Conservation (phyloP, 2,888 invertebrate species). For the Caenorhabditis sp. region DNA sequence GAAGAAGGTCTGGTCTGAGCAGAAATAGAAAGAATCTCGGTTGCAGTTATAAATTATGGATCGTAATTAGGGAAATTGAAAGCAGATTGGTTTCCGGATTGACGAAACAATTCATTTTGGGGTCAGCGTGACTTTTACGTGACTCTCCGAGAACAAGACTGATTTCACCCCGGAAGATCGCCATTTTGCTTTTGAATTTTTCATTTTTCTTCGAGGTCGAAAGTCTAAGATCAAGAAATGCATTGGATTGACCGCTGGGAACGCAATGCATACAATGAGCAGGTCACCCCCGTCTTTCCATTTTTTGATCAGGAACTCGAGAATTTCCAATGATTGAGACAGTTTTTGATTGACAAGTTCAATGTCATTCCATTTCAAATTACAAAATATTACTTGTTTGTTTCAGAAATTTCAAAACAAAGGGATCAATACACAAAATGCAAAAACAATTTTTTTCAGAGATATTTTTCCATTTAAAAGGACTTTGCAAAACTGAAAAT, state of each 20-base stretch:
- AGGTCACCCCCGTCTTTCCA: slow-evolving; percentile 20
- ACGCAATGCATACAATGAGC: slow-evolving; percentile 56
- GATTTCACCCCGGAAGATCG: slow-evolving; percentile 22
- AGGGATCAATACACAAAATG: not conserved
- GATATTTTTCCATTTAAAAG: not conserved
- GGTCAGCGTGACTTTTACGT: too few species aligned
- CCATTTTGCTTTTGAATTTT: too few species aligned
- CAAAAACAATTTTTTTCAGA: not conserved
- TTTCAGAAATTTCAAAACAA: not conserved
- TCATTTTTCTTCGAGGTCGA: too few species aligned
- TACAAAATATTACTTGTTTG: too few species aligned
- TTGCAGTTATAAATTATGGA: slow-evolving; percentile 26
- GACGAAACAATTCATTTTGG: too few species aligned
- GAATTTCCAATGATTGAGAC: too few species aligned
- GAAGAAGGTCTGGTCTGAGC: slow-evolving; percentile 6
- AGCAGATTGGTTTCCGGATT: not conserved
- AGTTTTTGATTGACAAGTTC: slow-evolving; percentile 34
- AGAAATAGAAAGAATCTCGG: not conserved
- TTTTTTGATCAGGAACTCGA: not conserved
- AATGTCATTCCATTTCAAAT: too few species aligned
- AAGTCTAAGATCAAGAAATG: slow-evolving; percentile 26
- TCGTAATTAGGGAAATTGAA: slow-evolving; percentile 35
- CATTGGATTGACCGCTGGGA: slow-evolving; percentile 49
- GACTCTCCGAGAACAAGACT: slow-evolving; percentile 1
- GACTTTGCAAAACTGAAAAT: not conserved